These are phyloP conservation scores for Ahaetulla prasina DNA, from an alignment of 2,113 vertebrate species.

Conservation along the genomic window DNA sequence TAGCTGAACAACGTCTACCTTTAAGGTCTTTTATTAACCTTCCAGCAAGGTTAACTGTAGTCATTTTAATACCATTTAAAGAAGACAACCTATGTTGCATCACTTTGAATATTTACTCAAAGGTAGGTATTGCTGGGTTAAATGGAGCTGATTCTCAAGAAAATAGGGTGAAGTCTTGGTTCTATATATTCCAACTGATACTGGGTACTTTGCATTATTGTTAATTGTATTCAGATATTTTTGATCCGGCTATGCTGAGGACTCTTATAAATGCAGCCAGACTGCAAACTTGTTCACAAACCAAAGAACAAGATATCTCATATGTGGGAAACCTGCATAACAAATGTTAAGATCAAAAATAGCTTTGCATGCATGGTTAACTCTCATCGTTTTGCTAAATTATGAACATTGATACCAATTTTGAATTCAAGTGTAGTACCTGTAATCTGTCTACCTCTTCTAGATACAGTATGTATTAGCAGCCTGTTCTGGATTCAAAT, in stretches of 20 bases:
- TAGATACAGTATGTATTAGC: not conserved
- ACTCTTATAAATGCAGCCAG: not conserved
- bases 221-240: not conserved
- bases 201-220: not conserved
- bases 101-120: not conserved
- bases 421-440: not conserved
- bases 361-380: not conserved
- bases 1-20: conserved; percentile 19
- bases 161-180: not conserved
- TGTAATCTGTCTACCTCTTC: not conserved
- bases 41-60: not conserved
- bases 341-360: not conserved
- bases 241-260: not conserved
- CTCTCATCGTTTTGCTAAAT: not conserved
- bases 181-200: not conserved
- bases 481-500: not conserved
- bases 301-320: not conserved
- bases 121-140: not conserved
- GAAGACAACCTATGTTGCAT: not conserved
- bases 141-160: not conserved
- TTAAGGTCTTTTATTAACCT: conserved; percentile 28
- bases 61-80: not conserved
- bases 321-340: not conserved
- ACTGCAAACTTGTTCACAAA: not conserved
- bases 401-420: not conserved